Conservation (phyloP, 2,888 invertebrate species). For the Tetheella fluctuosa region DNA sequence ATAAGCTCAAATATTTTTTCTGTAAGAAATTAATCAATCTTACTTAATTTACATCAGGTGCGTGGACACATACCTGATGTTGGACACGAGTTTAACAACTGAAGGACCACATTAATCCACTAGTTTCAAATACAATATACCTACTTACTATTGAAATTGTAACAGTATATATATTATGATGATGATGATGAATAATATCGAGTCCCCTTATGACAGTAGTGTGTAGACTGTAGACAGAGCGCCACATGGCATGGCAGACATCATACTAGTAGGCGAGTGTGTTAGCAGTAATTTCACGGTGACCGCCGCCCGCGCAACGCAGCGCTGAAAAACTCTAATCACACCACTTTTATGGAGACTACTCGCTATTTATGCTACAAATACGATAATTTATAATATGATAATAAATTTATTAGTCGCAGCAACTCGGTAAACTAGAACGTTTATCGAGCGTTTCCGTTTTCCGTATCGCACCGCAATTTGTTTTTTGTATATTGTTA, state of each 20-base stretch:
- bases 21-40: too few species aligned
- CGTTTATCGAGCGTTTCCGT: constrained; percentile 75
- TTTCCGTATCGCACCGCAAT: constrained; percentile 52
- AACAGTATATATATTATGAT: too few species aligned
- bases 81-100: too few species aligned
- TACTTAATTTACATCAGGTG: too few species aligned
- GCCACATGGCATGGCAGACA: neutral
- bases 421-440: constrained; percentile 50
- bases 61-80: too few species aligned
- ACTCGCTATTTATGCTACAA: constrained; percentile 62
- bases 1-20: too few species aligned
- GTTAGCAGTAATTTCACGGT: constrained; percentile 71
- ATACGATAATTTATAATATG: constrained; percentile 58
- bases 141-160: too few species aligned
- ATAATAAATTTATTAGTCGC: constrained; percentile 64
- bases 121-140: neutral
- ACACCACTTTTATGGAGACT: constrained; percentile 56
- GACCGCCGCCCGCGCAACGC: constrained; percentile 50
- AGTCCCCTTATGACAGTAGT: neutral
- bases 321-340: constrained; percentile 67
- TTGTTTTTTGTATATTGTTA: constrained; percentile 35
- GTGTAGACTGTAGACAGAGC: neutral
- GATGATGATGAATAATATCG: neutral
- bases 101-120: neutral
- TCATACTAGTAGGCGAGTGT: constrained; percentile 7